These are phyloP conservation scores for Procambarus clarkii DNA, from an alignment of 1,140 invertebrate species.

Conservation along the genomic window DNA sequence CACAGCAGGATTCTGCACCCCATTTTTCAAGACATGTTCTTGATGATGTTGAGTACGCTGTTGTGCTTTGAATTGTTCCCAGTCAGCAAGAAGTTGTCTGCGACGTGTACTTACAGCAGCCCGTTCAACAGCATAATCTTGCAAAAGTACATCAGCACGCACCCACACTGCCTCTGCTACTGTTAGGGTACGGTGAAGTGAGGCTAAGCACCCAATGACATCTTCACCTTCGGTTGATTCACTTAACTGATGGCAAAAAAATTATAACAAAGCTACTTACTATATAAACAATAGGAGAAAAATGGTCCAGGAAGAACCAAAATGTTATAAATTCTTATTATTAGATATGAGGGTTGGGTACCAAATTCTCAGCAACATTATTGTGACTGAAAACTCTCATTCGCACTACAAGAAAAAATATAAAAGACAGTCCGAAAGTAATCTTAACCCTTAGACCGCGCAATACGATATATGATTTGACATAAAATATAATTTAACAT, in stretches of 20 bases:
- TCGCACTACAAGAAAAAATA: too few relatives aligned
- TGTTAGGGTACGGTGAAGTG: slow-evolving; percentile 52
- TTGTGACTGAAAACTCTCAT: too few relatives aligned
- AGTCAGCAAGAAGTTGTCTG: slow-evolving; percentile 61
- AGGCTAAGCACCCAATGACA: slow-evolving; percentile 54
- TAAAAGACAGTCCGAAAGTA: too few relatives aligned
- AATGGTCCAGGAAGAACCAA: neutral
- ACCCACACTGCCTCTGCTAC: slow-evolving; percentile 62
- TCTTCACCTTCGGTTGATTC: slow-evolving; percentile 44
- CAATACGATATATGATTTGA: too few relatives aligned
- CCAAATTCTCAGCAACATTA: too few relatives aligned
- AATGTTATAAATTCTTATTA: too few relatives aligned
- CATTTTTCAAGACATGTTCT: slow-evolving; percentile 18
- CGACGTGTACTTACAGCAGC: slow-evolving; percentile 59
- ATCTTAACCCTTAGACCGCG: too few relatives aligned
- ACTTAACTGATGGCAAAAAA: slow-evolving; percentile 29
- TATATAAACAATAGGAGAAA: neutral
- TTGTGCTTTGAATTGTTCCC: slow-evolving; percentile 67
- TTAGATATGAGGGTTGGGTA: too few relatives aligned
- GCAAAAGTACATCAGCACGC: slow-evolving; percentile 53
- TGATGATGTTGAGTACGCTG: slow-evolving; percentile 52
- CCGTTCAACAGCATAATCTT: slow-evolving; percentile 65
- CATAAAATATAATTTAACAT: too few relatives aligned
- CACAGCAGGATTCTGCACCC: slow-evolving; percentile 18
- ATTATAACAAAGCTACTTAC: too few relatives aligned